A percentile compares a stretch with the other conserved stretches of the same genome.
Conservation (phyloP, 37 sponge, comb jelly and placozoan species). For the Spongia lamella region DNA sequence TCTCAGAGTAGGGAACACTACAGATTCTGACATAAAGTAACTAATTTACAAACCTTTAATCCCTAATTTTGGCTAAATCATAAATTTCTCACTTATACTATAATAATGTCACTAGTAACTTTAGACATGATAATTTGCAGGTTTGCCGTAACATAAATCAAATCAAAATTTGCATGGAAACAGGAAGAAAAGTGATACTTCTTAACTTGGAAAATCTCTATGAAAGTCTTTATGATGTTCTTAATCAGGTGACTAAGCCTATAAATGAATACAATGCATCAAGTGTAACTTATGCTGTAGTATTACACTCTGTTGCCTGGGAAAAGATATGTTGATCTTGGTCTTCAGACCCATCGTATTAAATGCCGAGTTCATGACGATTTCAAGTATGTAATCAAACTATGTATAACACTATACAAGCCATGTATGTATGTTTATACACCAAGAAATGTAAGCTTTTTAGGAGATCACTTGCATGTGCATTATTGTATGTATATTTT, state of each 20-base stretch:
- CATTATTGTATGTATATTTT: background rate
- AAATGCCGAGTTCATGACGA: conserved; percentile 81
- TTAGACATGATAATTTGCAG: conserved; percentile 20
- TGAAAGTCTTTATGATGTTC: conserved; percentile 94
- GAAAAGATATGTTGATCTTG: conserved; percentile 86
- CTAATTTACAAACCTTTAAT: background rate
- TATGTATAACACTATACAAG: no score
- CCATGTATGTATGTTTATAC: no score
- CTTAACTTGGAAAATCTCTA: conserved; percentile 92
- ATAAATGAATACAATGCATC: background rate
- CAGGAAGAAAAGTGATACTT: conserved; percentile 87
- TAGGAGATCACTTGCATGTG: background rate
- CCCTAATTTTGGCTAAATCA: no score
- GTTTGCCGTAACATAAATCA: conserved; percentile 91
- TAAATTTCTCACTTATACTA: no score
- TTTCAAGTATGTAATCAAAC: conserved; percentile 61
- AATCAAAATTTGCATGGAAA: conserved; percentile 94
- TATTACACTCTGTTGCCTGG: conserved; percentile 68
- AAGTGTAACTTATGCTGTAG: conserved; percentile 21
- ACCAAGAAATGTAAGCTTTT: background rate
- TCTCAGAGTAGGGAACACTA: no score
- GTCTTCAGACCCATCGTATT: conserved; percentile 84
- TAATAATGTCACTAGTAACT: no score
- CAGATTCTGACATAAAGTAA: no score
- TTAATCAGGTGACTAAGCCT: conserved; percentile 70